Evolutionary conservation across 1,140 invertebrate species (phyloP), one percentile per base, ranked within the genome.

Genomic region (Rhagoletis pomonella): DNA sequence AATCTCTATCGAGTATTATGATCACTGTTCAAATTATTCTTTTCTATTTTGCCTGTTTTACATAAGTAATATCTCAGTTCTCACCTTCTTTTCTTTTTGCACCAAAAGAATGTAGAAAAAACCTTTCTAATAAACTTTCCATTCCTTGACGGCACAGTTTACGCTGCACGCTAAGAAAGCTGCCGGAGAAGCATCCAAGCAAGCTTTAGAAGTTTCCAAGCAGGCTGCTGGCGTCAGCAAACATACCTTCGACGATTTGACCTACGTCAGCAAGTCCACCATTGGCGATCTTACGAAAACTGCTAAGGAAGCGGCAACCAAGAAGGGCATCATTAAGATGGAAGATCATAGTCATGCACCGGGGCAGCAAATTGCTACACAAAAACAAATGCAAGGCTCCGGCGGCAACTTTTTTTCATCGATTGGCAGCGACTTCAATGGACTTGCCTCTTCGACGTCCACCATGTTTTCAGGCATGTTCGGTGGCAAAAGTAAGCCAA

Each of bases 381-480:
- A 91, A 73, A 93, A 93, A 87, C 93, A 93, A 89, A 89, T 94
- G 85, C 90, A 94, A 17, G 94, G 94, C 3, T 94, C 95, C n/a
- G 94, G 96, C 47, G 94, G 97, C 81, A 97, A 98, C 92, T 98
- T 98, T 93, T 97, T 98, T 90, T 97, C 97, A 87, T 97, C 97
- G 90, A 97, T 98, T 90, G 97, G 97, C 90, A 97, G 95, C 39
- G 97, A 98, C 93, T 94, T 98, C 50, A 98, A 98, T 93, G 97
- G 97, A 5, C 95, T 98, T 81, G 97, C 97, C 44, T 96, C 97
- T 9, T 97, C 97, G 90, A 98, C 98, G 0, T 96, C 97, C 5
- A 97, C 96, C 90, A 97, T 98, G 96, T 97, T 99, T 90, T 98
- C 97, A 87, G 97, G 97, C 92, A 95, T 98, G 89, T 98, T 99